phyloP scores from a whole-genome alignment of 1,140 invertebrate genomes.

The Maniola jurtina region DNA sequence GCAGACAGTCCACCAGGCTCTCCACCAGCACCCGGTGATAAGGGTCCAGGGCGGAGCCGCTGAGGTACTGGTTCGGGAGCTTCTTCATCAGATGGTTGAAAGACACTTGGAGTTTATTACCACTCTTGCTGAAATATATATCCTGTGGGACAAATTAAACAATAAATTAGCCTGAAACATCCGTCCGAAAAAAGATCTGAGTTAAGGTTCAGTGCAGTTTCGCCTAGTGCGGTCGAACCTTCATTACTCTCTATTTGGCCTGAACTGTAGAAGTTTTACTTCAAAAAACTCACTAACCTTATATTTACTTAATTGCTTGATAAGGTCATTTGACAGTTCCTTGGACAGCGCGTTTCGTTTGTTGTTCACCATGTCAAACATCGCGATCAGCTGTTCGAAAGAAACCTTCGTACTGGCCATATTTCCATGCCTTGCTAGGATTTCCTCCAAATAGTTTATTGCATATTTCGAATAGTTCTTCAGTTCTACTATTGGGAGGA shows the following conservation, averaged over 20 bases:
- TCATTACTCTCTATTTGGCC: no score
- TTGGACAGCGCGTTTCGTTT: constrained; percentile 60
- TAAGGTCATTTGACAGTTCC: constrained; percentile 70
- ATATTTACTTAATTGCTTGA: constrained; percentile 73
- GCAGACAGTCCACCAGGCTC: constrained; percentile 57
- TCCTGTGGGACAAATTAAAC: constrained; percentile 37
- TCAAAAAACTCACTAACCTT: constrained; percentile 51
- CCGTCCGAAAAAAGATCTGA: no score
- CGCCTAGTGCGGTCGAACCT: no score
- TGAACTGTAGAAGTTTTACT: no score
- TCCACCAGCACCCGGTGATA: constrained; percentile 61
- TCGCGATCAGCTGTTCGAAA: constrained; percentile 61
- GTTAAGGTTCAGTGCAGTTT: no score
- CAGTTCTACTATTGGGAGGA: constrained; percentile 86
- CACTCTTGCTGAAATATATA: constrained; percentile 65
- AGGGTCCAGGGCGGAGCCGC: constrained; percentile 47
- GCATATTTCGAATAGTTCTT: constrained; percentile 86
- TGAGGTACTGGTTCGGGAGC: constrained; percentile 68
- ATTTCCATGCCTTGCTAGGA: constrained; percentile 79
- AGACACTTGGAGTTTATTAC: constrained; percentile 70
- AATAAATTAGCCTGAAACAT: neutral
- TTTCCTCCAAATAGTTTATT: constrained; percentile 83
- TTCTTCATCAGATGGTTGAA: constrained; percentile 74
- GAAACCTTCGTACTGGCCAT: constrained; percentile 88
- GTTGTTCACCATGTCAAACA: constrained; percentile 64